Base-by-base conservation (phyloP, 2,888 invertebrate species). In the Drosophila setosimentum region DNA sequence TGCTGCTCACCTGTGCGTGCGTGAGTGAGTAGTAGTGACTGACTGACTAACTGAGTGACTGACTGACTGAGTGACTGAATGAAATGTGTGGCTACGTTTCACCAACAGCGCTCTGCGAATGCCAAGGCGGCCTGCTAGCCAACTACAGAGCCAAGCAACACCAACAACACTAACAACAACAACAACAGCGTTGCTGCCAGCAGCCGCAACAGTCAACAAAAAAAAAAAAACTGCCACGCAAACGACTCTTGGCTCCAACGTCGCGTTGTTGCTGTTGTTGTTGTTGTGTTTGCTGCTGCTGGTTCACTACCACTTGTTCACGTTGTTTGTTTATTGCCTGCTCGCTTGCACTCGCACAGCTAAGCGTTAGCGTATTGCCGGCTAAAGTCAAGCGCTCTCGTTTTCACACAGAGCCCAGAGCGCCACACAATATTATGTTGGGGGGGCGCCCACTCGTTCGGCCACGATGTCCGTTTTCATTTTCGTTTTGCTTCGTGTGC, bases 161-260 rank as follows among this genome's bases (percentile, higher is more conserved):
- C 60, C 61, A 70, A 72, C 59, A 37, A 27, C 76, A 68, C 45
- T 24, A 45, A 29, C 67, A 70, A 50, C 70, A 60, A 58, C 54
- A 67, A 48, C 58, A 48, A 50, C 37, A 45, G 51, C 59, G 65
- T 29, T 42, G 64, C 78, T 57, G 63, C 73, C 73, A 78, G 53
- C 59, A 78, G 67, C 71, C 57, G 70, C 55, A 51, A 59, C 60
- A 57, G 42, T 48, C 51, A 75, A 70, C 76, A 67, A 60, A 51
- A 79, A 45, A 59, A 50, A 69, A 83, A 76, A 89, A 89, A 85
- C 77, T 88, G 88, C 88, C 88, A 88, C 88, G 88, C 84, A 87
- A 83, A 80, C 83, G 83, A 80, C 82, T 75, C 74, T 73, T 78
- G 70, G 67, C 78, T 81, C 87, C 75, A 77, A 78, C 54, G 63